Evolutionary conservation across 2,797 vertebrate genomes (phyloP), one percentile per base, ranked within the genome.

Genomic region (Fratercula arctica): DNA sequence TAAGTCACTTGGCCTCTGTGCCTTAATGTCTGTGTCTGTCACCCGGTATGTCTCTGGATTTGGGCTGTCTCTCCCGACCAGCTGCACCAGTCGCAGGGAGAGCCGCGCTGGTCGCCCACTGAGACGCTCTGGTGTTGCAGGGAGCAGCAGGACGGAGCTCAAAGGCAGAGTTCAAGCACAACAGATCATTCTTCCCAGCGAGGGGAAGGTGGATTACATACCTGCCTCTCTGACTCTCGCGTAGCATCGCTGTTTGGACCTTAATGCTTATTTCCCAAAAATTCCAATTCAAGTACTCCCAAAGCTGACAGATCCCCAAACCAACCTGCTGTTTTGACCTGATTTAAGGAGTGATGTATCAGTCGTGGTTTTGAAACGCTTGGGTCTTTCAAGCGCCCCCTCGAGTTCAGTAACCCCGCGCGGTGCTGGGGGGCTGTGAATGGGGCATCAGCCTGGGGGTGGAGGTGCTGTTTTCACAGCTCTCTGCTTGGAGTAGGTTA

Each of bases 131-230:
- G 76, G 31, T 1, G 4, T 18, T 70, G 48, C 25, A 7, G 13
- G 3, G 39, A 15, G 67, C 66, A 93, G 93, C 24, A 16, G 33
- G 50, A 46, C 8, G 21, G 61, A 67, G 78, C 92, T 78, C 87
- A 45, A 51, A 89, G 82, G n/a, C 50, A 75, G 82, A 75, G 83
- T 64, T 91, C n/a, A 35, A 45, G 51, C 74, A 66, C 50, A 51
- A 16, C 17, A 37, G 19, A 37, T 54, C 1, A 0, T 17, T 50
- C 87, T 57, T 80, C 84, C 85, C 67, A 19, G 25, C 0, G 0
- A 83, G 29, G 37, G 45, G 39, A 90, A 80, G 26, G 53, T 73
- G 29, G 13, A 13, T 66, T 26, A 18, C 16, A 11, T n/a, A 18
- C 31, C 59, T 41, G 33, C 57, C 18, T 31, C 70, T 69, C 64